Evolutionary conservation across 2,113 vertebrate genomes (phyloP).

Genomic region (Petrocephalus microphthalmus): DNA sequence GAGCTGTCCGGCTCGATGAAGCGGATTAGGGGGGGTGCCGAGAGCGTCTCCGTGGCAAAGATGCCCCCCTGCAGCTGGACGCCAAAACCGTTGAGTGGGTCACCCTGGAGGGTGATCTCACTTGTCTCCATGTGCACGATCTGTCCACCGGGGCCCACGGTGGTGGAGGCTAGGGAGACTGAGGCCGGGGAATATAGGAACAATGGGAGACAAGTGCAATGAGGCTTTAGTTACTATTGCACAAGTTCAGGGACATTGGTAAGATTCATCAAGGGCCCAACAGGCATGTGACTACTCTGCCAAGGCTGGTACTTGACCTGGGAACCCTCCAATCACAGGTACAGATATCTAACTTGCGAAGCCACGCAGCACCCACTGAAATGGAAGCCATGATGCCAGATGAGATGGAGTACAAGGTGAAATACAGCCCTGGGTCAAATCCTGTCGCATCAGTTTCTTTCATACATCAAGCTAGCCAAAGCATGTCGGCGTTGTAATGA

Average conservation of each 20-base stretch:
- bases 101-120: slow-evolving; percentile 81
- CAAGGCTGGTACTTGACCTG: not conserved
- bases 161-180: slow-evolving; percentile 90
- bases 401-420: not conserved
- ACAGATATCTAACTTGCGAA: no score
- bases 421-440: not conserved
- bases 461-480: not conserved
- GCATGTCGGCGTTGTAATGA: not conserved
- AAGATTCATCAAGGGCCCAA: not conserved
- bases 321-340: not conserved
- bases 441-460: not conserved
- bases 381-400: not conserved
- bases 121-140: slow-evolving; percentile 88
- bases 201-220: not conserved
- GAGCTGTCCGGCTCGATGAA: slow-evolving; percentile 97
- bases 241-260: not conserved
- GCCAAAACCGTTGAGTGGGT: slow-evolving; percentile 89
- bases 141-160: slow-evolving; percentile 88
- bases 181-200: not conserved
- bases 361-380: no score
- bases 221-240: not conserved
- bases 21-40: slow-evolving; percentile 83
- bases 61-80: slow-evolving; percentile 95
- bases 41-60: slow-evolving; percentile 91
- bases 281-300: not conserved